Conservation (phyloP, 2,888 invertebrate genomes). For the Apamea epomidion region DNA sequence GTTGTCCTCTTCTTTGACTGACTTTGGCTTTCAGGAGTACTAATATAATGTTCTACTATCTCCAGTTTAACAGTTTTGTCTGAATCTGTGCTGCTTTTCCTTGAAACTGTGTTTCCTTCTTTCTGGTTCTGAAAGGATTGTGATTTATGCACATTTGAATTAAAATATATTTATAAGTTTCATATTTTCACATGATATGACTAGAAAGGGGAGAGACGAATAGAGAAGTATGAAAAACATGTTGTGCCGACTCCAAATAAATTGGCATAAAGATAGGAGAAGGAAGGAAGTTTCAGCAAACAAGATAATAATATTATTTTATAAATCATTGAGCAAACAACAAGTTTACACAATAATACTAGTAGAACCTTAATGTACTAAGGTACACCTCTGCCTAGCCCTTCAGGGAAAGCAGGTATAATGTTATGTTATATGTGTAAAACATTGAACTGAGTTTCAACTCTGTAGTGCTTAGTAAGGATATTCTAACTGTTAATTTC, state of each 20-base stretch:
- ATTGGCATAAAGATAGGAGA: not conserved
- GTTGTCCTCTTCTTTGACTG: constrained; percentile 15
- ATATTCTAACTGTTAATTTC: not conserved
- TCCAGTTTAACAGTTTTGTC: constrained; percentile 45
- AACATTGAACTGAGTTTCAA: no score
- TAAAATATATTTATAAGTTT: not conserved
- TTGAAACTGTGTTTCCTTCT: constrained; percentile 17
- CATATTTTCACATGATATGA: not conserved
- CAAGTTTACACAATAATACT: not conserved
- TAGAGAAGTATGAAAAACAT: not conserved
- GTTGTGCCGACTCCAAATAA: not conserved
- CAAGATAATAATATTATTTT: not conserved
- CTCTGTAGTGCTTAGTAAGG: no score
- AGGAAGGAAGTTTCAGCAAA: not conserved
- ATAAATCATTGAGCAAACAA: not conserved
- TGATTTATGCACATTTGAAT: not conserved
- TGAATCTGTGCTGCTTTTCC: constrained; percentile 57
- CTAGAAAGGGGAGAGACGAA: not conserved
- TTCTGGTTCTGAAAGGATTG: constrained; percentile 25
- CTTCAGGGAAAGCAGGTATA: not conserved
- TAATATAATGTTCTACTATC: constrained; percentile 15
- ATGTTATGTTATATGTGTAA: no score
- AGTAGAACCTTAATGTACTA: not conserved
- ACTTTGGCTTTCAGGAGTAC: not conserved
- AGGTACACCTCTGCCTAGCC: not conserved